phyloP scores from a whole-genome alignment of 1,140 invertebrate genomes.

The Anoplophora glabripennis region DNA sequence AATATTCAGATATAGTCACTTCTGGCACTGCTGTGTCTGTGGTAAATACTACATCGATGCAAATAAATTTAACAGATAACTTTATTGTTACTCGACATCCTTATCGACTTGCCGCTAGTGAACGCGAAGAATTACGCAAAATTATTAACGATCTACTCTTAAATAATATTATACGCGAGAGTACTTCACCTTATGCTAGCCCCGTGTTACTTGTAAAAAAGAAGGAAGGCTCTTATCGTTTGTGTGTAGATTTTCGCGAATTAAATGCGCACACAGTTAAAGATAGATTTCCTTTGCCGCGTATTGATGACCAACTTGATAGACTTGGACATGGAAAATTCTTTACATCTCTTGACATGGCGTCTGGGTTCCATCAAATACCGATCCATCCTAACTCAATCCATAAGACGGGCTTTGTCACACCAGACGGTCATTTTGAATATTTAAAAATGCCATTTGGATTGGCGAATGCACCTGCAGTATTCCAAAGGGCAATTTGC shows the following conservation, averaged over 20 bases:
- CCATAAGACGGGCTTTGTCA: conserved; percentile 36
- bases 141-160: conserved; percentile 31
- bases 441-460: too few species aligned
- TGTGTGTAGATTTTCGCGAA: conserved; percentile 47
- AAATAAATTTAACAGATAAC: too few species aligned
- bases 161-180: conserved; percentile 43
- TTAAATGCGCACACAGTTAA: conserved; percentile 42
- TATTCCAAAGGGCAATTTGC: conserved; percentile 49
- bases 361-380: conserved; percentile 34
- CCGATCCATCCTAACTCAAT: conserved; percentile 41
- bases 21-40: not conserved
- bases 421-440: conserved; percentile 48
- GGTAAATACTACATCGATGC: conserved; percentile 13
- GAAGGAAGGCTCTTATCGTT: conserved; percentile 36
- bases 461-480: conserved; percentile 48
- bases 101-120: too few species aligned
- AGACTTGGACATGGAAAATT: conserved; percentile 22
- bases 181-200: conserved; percentile 44
- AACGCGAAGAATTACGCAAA: too few species aligned
- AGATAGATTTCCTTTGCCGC: conserved; percentile 49
- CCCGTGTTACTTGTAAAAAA: conserved; percentile 46
- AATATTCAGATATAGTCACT: not conserved
- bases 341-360: conserved; percentile 39
- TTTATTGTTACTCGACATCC: too few species aligned
- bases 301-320: conserved; percentile 50